A percentile compares a stretch with the other conserved stretches of the same genome.
Conservation (phyloP, 2,113 vertebrate genomes). For the Anguilla rostrata region DNA sequence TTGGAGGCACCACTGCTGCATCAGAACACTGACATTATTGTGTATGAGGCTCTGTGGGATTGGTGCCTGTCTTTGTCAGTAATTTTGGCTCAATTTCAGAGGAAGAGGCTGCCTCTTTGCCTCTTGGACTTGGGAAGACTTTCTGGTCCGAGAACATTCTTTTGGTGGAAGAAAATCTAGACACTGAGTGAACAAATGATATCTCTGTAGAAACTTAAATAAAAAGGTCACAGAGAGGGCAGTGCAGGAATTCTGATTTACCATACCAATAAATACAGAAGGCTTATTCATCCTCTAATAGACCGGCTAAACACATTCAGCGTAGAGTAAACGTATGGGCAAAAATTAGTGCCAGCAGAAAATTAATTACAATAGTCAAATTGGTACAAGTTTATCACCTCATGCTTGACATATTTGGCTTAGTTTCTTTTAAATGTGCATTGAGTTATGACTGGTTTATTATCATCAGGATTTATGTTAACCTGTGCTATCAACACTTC, state of each 20-base stretch:
- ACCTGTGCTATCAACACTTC: too few species aligned
- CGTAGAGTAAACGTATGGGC: too few species aligned
- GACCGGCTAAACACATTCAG: neutral
- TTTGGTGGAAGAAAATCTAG: conserved; percentile 1
- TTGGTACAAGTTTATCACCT: too few species aligned
- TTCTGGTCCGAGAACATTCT: neutral
- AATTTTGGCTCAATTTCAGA: neutral
- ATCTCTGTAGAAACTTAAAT: neutral
- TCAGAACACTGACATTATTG: neutral
- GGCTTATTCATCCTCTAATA: neutral
- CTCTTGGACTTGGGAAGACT: neutral
- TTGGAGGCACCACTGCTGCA: neutral
- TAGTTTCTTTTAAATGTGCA: too few species aligned
- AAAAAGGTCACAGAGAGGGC: neutral
- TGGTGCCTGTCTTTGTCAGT: neutral
- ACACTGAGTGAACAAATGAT: neutral
- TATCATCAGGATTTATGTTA: too few species aligned
- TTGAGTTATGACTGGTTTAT: too few species aligned
- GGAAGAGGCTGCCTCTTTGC: neutral
- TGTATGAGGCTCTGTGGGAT: neutral
- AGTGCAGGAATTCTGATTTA: neutral
- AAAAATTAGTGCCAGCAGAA: too few species aligned
- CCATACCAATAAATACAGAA: neutral
- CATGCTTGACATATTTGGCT: too few species aligned
- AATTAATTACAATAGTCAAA: too few species aligned